phyloP scores from a whole-genome alignment of 2,888 invertebrate genomes.

The Dichetophora obliterata region DNA sequence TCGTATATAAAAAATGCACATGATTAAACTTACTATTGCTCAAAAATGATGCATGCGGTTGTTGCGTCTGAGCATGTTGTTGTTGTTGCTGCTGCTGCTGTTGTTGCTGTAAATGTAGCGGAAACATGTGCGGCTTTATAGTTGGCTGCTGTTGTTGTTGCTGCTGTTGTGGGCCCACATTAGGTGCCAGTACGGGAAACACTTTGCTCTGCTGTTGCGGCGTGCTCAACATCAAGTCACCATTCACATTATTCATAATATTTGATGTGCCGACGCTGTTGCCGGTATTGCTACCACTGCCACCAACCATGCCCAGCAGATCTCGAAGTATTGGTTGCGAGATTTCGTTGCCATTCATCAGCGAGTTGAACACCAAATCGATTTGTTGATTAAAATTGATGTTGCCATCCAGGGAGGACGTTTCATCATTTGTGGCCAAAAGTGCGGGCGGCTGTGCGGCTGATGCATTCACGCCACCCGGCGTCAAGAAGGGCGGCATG shows the following conservation, averaged over 20 bases:
- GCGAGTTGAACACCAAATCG: constrained; percentile 68
- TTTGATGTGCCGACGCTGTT: constrained; percentile 51
- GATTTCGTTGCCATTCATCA: constrained; percentile 68
- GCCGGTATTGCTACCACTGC: constrained; percentile 51
- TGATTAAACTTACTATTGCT: constrained; percentile 55
- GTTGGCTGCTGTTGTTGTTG: constrained; percentile 45
- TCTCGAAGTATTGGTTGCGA: constrained; percentile 68
- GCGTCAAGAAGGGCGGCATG: constrained; percentile 47
- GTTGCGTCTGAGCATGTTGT: constrained; percentile 29
- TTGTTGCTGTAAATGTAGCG: constrained; percentile 43
- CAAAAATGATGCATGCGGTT: constrained; percentile 52
- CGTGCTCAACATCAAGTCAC: constrained; percentile 44
- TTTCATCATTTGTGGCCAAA: constrained; percentile 54
- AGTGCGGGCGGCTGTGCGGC: constrained; percentile 39
- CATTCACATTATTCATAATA: constrained; percentile 53
- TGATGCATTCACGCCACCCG: constrained; percentile 12
- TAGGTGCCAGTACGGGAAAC: constrained; percentile 43
- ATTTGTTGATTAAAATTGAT: constrained; percentile 69
- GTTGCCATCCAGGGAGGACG: constrained; percentile 55
- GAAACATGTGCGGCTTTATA: constrained; percentile 38
- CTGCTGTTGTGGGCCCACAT: constrained; percentile 40
- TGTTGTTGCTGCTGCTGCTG: constrained; percentile 41
- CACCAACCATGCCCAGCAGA: constrained; percentile 65
- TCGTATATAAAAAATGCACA: not conserved
- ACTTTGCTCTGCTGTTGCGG: constrained; percentile 48